These are phyloP conservation scores for Lasius platythorax DNA, from an alignment of 2,888 invertebrate genomes.

Conservation along the genomic window DNA sequence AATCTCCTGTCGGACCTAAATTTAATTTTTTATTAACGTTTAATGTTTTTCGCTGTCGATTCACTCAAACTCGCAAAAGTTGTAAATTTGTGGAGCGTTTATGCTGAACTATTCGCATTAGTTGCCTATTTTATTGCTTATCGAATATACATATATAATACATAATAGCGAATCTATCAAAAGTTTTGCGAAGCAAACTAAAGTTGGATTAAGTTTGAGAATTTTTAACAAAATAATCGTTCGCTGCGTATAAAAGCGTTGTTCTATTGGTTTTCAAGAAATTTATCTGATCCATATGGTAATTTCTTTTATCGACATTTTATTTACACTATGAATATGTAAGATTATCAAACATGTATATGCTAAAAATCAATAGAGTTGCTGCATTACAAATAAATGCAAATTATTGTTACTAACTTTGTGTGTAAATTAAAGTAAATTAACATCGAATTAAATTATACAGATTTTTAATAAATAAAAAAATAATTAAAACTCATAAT, in stretches of 20 bases:
- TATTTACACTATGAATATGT: background rate
- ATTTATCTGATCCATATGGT: slow-evolving; percentile 11
- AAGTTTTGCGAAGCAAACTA: slow-evolving; percentile 1
- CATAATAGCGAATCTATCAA: background rate
- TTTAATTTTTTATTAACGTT: background rate
- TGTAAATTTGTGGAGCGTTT: background rate
- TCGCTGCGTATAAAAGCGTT: background rate
- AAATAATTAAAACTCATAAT: background rate
- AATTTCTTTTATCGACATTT: background rate
- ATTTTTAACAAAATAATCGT: background rate
- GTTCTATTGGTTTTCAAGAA: slow-evolving; percentile 6
- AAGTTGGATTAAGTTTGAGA: background rate
- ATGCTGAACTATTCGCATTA: slow-evolving; percentile 9
- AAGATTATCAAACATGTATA: background rate
- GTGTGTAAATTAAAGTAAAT: background rate
- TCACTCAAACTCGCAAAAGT: background rate
- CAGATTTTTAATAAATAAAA: background rate
- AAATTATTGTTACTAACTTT: background rate
- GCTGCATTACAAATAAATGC: background rate
- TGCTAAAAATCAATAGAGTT: background rate
- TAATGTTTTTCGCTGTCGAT: background rate
- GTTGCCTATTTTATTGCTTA: background rate
- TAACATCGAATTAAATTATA: background rate
- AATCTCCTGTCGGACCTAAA: too few relatives aligned
- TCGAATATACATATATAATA: background rate